Evolutionary conservation across 2,113 vertebrate species (phyloP), one percentile per base, ranked within the genome.

Genomic region (Neodontobutis hainanensis): DNA sequence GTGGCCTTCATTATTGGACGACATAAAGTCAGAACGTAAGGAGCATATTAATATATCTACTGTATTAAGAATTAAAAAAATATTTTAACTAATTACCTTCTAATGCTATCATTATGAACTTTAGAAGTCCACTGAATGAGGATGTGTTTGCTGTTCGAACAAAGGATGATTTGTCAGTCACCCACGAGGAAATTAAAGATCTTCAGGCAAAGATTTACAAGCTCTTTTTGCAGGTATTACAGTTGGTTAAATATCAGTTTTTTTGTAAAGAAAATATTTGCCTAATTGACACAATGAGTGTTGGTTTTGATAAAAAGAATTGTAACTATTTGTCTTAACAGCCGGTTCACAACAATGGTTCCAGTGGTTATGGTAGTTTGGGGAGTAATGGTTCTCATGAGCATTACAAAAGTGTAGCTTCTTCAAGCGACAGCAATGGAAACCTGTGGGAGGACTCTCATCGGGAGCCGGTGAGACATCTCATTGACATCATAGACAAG

Each of bases 1-100:
- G 92, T 97, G 46, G 93, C 91, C 7, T 96, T 97, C 79, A 91
- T 97, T 83, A 95, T 97, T 0, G 95, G 95, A 45, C 86, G 92
- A 8, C 96, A 97, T 84, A 95, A 95, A 95, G 96, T 96, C 78
- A 86, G 90, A 69, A 95, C 89, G 94, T 97, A 92, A 94, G 95
- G 5, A 35, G 12, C 4, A 14, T 11, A 46, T 46, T 5, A 4
- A 11, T 5, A 14, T 11, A 11, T 14, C 38, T 40, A 27, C 19
- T 3, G 3, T 27, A 27, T 27, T 27, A 27, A 27, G 19, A 27
- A 27, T 27, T 27, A 27, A 27, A 27, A 27, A 27, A 27, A 27
- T 27, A 27, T 40, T 40, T 40, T 40, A 4, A 1, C 38, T 3
- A 8, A 40, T 1, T 40, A 40, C 8, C 8, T 5, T 4, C 38